Base-by-base conservation (phyloP, 2,797 vertebrate genomes). In the Pteronotus mesoamericanus region DNA sequence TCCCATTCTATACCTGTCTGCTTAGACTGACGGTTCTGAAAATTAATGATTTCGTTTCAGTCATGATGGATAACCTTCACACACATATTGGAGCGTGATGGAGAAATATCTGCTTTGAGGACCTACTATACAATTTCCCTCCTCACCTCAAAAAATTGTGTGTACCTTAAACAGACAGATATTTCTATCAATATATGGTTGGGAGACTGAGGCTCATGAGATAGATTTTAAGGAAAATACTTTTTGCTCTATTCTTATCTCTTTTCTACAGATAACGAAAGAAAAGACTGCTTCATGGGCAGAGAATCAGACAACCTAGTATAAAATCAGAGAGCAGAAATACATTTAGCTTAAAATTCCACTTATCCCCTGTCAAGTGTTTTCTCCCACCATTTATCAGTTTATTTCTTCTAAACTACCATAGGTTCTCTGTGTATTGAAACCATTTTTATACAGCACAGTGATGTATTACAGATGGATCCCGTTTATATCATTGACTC, bases 1-100 rank as follows among this genome's bases (percentile, higher is more conserved):
- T 66, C 95, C 89, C 93, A 46, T 95, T 96, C 86, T 95, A 55
- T 64, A 85, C 68, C 91, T 97, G 89, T 29, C 92, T 97, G 68
- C 90, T 96, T 82, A 86, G 74, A 97, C 84, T 96, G 97, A 95
- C 96, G 98, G 97, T 21, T 97, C 94, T 95, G 95, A 94, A 98
- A 98, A 98, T 97, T 95, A 98, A 97, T 97, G 93, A 97, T 96
- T 97, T 97, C 94, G 19, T 87, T 95, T 98, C 96, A 94, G 34
- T 96, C 89, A 42, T 97, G 97, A 97, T 97, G 96, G 95, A 97
- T 97, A 95, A 95, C 88, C n/a, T 97, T 96, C 89, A 90, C 87
- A 97, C 97, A 97, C 91, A 96, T 96, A 96, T 87, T 97, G 95
- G 82, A 96, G 80, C 92, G 94, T 98, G 96, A 97, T 97, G 96